Base-by-base conservation (phyloP, 1,140 invertebrate genomes). In the Apolygus lucorum region DNA sequence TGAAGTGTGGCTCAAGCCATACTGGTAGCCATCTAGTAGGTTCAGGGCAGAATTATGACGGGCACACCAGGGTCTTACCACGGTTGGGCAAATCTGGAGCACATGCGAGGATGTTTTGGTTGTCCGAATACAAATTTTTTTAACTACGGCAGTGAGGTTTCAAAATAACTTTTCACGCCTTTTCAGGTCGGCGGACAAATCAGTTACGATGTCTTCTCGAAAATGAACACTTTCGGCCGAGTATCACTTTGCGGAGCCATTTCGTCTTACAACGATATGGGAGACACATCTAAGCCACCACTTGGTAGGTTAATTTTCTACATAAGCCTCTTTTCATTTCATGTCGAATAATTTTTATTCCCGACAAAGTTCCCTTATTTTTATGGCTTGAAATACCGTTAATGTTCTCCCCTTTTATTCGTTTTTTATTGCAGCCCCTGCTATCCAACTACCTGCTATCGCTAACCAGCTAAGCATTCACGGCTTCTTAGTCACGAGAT, bases 401-500 rank as follows among this genome's bases (percentile, higher is more conserved):
- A 62, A 62, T 11, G 22, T 29, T 42, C 11, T 29, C n/a, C 34
- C 22, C 22, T 11, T 11, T 49, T n/a, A 28, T 2, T n/a, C 67
- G n/a, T n/a, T n/a, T n/a, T 74, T 76, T n/a, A n/a, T n/a, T n/a
- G n/a, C 72, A 79, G 78, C 75, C 8, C 74, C 79, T 8, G 63
- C 75, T 2, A 73, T 79, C 25, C 78, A 80, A 67, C 73, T 73
- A 14, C 63, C 73, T 28, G 72, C 76, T 64, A 71, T 79, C 66
- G 74, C 76, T 62, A 81, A 82, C 66, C 81, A 87, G 73, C 74
- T 88, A 21, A 83, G 81, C 75, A 81, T 88, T 69, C 84, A 86
- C 79, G 87, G 86, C 65, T 87, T 88, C 76, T 70, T 86, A 2
- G 84, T 86, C 0, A 77, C 74, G 17, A 76, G 83, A 68, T 87